These are phyloP conservation scores for Acleris holmiana DNA, from an alignment of 2,888 invertebrate species.

Conservation along the genomic window DNA sequence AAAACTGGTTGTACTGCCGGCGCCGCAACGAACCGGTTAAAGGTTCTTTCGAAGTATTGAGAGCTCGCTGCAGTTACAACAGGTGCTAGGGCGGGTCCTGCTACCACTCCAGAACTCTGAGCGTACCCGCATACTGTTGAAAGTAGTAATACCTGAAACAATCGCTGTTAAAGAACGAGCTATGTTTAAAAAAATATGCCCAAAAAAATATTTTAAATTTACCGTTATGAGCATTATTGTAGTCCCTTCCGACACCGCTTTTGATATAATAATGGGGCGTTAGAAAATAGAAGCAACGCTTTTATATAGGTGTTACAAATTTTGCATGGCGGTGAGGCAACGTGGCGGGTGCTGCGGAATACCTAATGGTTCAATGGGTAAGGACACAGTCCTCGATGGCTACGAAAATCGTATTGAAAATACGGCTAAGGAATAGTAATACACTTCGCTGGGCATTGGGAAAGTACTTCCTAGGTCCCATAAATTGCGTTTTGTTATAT, in stretches of 20 bases:
- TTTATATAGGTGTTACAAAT: constrained; percentile 84
- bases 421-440: constrained; percentile 79
- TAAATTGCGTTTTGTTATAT: constrained; percentile 26
- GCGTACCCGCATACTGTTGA: constrained; percentile 56
- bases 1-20: constrained; percentile 47
- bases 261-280: constrained; percentile 74
- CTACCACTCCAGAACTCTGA: constrained; percentile 59
- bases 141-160: constrained; percentile 62
- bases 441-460: constrained; percentile 61
- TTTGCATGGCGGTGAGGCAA: constrained; percentile 82
- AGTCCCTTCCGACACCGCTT: constrained; percentile 62
- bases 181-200: no score
- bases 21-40: constrained; percentile 79
- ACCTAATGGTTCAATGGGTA: constrained; percentile 80
- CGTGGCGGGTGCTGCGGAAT: constrained; percentile 73
- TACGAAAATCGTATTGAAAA: constrained; percentile 80
- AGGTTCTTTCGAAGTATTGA: constrained; percentile 87
- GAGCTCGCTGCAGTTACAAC: constrained; percentile 88
- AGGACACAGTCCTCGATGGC: constrained; percentile 80
- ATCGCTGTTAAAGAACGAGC: constrained; percentile 22
- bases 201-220: constrained; percentile 36
- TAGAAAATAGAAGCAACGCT: constrained; percentile 75
- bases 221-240: constrained; percentile 67
- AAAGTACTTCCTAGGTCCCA: constrained; percentile 59
- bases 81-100: constrained; percentile 61